Evolutionary conservation across 2,888 invertebrate species (phyloP), one percentile per base, ranked within the genome.

Genomic region (Spicauda simplicius): DNA sequence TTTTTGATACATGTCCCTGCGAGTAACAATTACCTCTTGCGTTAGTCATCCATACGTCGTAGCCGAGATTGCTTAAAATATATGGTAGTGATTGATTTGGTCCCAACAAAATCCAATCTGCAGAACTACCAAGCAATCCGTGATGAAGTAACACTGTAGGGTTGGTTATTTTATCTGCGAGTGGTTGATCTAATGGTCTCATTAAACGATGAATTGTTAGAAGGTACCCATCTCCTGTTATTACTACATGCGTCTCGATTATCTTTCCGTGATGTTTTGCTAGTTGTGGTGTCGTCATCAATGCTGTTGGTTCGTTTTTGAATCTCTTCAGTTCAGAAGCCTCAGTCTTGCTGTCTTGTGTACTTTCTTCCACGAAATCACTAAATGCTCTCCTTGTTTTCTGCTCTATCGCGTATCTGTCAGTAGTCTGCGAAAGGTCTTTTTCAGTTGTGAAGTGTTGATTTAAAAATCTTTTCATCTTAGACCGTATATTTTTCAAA

Each of bases 41-140:
- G 57, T 94, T 94, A 11, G 87, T 85, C 93, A 87, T 93, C 97
- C 91, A 97, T 2, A 94, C 94, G 66, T 94, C 94, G 70, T 93
- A 94, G 0, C 94, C 94, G 2, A 83, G 83, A 70, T 96, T 88
- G 85, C 93, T 88, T 85, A 97, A 70, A 2, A 87, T 72, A 64
- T 89, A 90, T 0, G 90, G 86, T n/a, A 91, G 78, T 6, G 88
- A 86, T 66, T 85, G 82, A 57, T 76, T 72, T 1, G 86, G 74
- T 45, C 89, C 90, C n/a, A 86, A 75, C 65, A 90, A 71, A 57
- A 90, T 79, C 91, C 91, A 91, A 73, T 90, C 90, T 0, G 85
- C 85, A 0, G 91, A 90, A 71, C 89, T 90, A 8, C 89, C 90
- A 0, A 90, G 79, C 58, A 91, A 70, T 11, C 90, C 90, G 58